Evolutionary conservation across 2,113 vertebrate genomes (phyloP).

Genomic region (Aplodontia rufa): DNA sequence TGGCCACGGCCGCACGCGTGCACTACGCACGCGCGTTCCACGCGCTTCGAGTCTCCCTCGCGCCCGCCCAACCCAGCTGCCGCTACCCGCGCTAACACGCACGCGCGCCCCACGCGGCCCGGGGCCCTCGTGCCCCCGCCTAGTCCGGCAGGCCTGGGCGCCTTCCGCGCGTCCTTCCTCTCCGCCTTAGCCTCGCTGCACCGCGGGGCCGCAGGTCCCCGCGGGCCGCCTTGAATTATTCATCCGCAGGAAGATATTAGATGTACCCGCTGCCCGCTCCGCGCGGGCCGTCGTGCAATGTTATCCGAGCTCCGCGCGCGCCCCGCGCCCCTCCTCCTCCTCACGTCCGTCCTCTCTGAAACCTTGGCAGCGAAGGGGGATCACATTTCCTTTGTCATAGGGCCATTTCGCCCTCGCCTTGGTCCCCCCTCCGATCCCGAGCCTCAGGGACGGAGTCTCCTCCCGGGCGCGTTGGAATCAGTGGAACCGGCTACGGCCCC

Average conservation of each 20-base stretch:
- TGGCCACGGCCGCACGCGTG: conserved; percentile 59
- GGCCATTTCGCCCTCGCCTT: conserved; percentile 79
- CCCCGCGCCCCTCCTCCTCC: conserved; percentile 74
- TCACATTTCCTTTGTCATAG: conserved; percentile 88
- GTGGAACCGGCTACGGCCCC: conserved; percentile 58
- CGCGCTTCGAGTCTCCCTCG: conserved; percentile 68
- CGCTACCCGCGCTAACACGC: conserved; percentile 64
- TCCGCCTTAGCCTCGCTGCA: conserved; percentile 34
- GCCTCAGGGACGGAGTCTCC: conserved; percentile 52
- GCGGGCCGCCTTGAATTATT: conserved; percentile 86
- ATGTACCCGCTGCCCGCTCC: conserved; percentile 83
- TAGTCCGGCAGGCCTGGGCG: conserved; percentile 18
- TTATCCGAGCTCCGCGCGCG: conserved; percentile 82
- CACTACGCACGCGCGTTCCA: conserved; percentile 70
- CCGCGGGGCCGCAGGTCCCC: conserved; percentile 81
- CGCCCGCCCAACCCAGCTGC: conserved; percentile 35
- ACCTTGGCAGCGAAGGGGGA: conserved; percentile 83
- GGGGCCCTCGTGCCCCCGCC: conserved; percentile 63
- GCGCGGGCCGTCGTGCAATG: conserved; percentile 84
- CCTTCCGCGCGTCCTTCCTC: conserved; percentile 39
- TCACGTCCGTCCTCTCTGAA: conserved; percentile 80
- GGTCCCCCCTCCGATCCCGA: conserved; percentile 70
- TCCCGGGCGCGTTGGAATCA: conserved; percentile 66
- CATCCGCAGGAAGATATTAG: conserved; percentile 84
- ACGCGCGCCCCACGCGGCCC: conserved; percentile 70